Conservation (phyloP, 2,113 vertebrate species). For the Coracopsis vasa region DNA sequence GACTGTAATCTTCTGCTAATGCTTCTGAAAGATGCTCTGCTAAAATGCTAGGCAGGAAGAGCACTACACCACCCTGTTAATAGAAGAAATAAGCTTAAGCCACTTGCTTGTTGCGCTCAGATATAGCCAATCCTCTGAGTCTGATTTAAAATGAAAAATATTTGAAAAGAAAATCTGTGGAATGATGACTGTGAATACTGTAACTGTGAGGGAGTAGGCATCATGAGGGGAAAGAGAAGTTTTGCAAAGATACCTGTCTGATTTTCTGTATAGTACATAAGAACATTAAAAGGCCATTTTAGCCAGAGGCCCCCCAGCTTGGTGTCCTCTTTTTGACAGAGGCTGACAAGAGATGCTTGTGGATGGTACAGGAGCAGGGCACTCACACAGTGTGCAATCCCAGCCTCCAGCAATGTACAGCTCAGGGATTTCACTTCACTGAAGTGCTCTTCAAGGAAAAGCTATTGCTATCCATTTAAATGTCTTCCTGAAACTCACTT, state of each 20-base stretch:
- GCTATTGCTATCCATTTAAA: background rate
- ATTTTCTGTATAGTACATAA: background rate
- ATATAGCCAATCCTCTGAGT: background rate
- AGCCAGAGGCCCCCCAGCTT: background rate
- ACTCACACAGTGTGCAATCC: background rate
- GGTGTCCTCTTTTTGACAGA: background rate
- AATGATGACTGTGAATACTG: background rate
- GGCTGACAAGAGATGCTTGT: background rate
- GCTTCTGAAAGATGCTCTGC: constrained; percentile 11
- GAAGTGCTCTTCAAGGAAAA: background rate
- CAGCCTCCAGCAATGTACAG: background rate
- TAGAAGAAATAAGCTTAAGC: background rate
- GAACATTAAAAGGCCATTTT: background rate
- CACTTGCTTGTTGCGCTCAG: background rate
- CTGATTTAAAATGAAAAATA: background rate
- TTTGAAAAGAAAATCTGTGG: background rate
- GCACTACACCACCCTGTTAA: background rate
- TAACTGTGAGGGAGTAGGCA: background rate
- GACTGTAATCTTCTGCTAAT: constrained; percentile 36
- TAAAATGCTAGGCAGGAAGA: background rate
- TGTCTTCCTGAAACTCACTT: background rate
- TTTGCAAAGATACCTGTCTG: background rate
- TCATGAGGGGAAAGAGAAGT: background rate
- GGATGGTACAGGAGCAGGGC: background rate
- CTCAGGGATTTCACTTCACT: background rate